A percentile compares a stretch with the other conserved stretches of the same genome.
phyloP scores from a whole-genome alignment of 2,888 invertebrate species.

The Lycia hirtaria region DNA sequence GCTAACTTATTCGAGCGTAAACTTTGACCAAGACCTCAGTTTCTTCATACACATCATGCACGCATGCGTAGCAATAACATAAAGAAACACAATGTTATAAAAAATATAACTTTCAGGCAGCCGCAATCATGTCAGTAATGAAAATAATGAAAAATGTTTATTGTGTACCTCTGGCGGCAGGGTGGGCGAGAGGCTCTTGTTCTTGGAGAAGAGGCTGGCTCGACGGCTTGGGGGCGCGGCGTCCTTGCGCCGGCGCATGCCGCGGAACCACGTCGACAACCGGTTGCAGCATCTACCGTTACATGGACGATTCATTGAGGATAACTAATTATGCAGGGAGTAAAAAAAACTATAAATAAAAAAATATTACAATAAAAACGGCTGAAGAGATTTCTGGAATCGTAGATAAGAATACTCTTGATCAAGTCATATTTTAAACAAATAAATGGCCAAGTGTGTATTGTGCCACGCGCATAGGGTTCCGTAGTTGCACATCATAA shows the following conservation, averaged over 20 bases:
- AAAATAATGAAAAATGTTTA: not conserved
- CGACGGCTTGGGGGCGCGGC: constrained; percentile 85
- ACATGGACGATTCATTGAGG: not conserved
- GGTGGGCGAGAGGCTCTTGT: constrained; percentile 88
- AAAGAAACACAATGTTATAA: not conserved
- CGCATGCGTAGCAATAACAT: too few relatives aligned
- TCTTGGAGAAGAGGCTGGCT: constrained; percentile 87
- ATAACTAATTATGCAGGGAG: too few relatives aligned
- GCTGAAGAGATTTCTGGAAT: too few relatives aligned
- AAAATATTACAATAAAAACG: too few relatives aligned
- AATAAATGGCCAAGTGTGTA: too few relatives aligned
- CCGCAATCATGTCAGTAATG: not conserved
- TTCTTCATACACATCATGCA: too few relatives aligned
- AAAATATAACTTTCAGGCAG: not conserved
- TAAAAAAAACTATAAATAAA: too few relatives aligned
- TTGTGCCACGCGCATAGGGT: too few relatives aligned
- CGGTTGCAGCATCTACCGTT: constrained; percentile 70
- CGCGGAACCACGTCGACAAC: constrained; percentile 69
- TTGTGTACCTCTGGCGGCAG: constrained; percentile 85
- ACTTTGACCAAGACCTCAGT: too few relatives aligned
- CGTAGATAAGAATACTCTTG: too few relatives aligned
- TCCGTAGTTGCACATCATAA: too few relatives aligned
- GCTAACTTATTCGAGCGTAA: too few relatives aligned
- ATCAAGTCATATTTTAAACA: not conserved
- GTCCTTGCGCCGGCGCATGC: constrained; percentile 78